Evolutionary conservation across 2,113 vertebrate genomes (phyloP).

Genomic region (Lanius collurio): DNA sequence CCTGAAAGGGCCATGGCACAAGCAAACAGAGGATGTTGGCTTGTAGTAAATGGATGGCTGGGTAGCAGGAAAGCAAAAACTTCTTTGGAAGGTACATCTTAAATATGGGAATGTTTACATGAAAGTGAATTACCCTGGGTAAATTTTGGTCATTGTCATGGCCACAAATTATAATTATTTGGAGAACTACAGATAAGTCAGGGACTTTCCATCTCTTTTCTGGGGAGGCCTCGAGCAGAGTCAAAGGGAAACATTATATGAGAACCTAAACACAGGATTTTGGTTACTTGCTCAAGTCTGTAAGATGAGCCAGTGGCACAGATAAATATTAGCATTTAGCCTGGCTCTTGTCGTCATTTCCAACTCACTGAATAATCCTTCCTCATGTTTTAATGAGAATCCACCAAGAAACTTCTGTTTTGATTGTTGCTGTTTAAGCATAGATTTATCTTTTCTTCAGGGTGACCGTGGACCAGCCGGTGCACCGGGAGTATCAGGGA

Average conservation of each 20-base stretch:
- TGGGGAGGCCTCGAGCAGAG: neutral
- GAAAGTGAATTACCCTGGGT: neutral
- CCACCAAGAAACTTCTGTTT: neutral
- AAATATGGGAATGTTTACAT: neutral
- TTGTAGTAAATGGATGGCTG: neutral
- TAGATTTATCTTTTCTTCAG: constrained; percentile 64
- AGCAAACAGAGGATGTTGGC: neutral
- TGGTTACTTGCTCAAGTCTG: neutral
- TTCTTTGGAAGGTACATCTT: neutral
- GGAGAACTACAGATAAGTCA: neutral
- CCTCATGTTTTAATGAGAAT: neutral
- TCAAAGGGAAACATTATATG: neutral
- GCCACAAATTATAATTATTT: neutral
- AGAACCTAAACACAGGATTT: neutral
- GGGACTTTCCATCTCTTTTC: neutral
- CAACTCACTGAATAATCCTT: neutral
- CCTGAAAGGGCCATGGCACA: neutral
- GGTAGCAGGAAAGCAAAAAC: neutral
- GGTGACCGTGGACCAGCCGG: constrained; percentile 85
- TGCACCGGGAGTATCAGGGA: constrained; percentile 74
- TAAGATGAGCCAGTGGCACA: neutral
- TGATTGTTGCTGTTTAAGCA: neutral
- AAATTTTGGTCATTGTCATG: neutral
- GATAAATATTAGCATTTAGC: neutral
- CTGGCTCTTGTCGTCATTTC: neutral